phyloP scores from a whole-genome alignment of 2,797 vertebrate species.

The Sciurus carolinensis region DNA sequence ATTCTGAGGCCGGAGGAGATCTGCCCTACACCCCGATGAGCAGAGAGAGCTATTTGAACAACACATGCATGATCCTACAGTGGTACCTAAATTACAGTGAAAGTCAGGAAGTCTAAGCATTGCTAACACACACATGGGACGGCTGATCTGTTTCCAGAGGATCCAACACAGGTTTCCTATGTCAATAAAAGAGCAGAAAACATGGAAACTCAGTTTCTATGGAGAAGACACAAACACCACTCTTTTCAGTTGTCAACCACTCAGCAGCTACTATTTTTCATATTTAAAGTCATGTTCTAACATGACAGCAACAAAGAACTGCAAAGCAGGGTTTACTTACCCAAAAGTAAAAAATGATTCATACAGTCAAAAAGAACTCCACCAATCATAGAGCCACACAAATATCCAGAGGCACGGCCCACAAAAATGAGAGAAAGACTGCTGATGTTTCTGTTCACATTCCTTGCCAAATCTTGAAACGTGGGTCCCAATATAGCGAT shows the following conservation, averaged over 20 bases:
- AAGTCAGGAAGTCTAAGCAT: too few relatives aligned
- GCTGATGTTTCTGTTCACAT: conserved; percentile 94
- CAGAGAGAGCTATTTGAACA: background rate
- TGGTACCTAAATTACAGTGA: background rate
- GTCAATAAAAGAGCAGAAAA: background rate
- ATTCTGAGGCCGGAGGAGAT: background rate
- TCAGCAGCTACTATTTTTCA: background rate
- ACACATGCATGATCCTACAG: background rate
- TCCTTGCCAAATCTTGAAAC: conserved; percentile 94
- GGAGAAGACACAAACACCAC: background rate
- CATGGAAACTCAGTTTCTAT: background rate
- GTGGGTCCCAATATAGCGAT: conserved; percentile 95
- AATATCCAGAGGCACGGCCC: conserved; percentile 94
- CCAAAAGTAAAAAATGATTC: conserved; percentile 93
- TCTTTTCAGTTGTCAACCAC: background rate
- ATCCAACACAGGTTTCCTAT: too few relatives aligned
- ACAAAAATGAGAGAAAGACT: conserved; percentile 96
- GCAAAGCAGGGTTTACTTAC: conserved; percentile 88
- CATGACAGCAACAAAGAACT: background rate
- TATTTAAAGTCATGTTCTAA: background rate
- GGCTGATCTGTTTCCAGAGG: background rate
- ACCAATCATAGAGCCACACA: conserved; percentile 94
- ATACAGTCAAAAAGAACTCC: conserved; percentile 93
- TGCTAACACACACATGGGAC: background rate
- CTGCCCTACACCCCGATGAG: background rate